These are phyloP conservation scores for Drosophila rhopaloa DNA, from an alignment of 1,140 invertebrate genomes.

Conservation along the genomic window DNA sequence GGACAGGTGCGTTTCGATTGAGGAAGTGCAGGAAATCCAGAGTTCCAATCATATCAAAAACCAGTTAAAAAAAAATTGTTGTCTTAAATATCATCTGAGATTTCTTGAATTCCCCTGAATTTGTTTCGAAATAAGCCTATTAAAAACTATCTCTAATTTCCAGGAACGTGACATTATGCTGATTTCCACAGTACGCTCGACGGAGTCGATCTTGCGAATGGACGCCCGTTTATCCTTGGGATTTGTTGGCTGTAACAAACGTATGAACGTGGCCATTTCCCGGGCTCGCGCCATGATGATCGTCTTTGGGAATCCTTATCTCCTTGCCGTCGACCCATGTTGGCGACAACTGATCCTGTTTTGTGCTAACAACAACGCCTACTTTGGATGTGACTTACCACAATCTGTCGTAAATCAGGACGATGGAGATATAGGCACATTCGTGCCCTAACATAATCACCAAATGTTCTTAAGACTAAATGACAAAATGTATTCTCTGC, in stretches of 20 bases:
- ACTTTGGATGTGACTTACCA: conserved; percentile 88
- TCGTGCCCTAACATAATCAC: not conserved
- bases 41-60: too few relatives aligned
- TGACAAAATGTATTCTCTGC: not conserved
- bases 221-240: conserved; percentile 89
- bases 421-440: not conserved
- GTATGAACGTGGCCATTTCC: conserved; percentile 95
- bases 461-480: not conserved
- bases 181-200: conserved; percentile 93
- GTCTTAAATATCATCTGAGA: too few relatives aligned
- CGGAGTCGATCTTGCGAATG: conserved; percentile 83
- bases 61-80: too few relatives aligned
- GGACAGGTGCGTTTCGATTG: conserved; percentile 85
- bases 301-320: conserved; percentile 92
- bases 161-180: conserved; percentile 95
- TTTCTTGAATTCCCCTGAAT: too few relatives aligned
- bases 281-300: conserved; percentile 92
- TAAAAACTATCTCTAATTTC: not conserved
- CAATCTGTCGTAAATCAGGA: not conserved
- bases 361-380: conserved; percentile 87
- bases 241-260: conserved; percentile 90
- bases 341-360: conserved; percentile 90
- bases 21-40: too few relatives aligned
- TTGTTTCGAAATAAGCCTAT: not conserved
- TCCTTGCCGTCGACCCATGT: conserved; percentile 89